These are phyloP conservation scores for Mantis religiosa DNA, from an alignment of 2,888 invertebrate genomes.

Conservation along the genomic window DNA sequence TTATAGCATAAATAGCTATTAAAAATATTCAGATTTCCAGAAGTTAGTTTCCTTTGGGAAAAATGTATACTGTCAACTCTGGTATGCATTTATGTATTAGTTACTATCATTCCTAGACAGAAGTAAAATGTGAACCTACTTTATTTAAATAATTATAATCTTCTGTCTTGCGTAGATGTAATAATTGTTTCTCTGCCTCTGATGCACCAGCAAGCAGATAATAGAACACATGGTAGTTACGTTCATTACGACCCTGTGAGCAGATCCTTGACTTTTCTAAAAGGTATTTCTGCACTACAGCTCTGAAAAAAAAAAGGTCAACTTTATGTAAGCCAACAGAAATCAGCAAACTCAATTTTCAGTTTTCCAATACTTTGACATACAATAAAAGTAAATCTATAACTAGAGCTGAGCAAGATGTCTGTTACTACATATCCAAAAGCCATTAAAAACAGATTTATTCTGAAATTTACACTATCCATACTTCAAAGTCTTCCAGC, in stretches of 20 bases:
- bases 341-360: background rate
- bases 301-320: conserved; percentile 49
- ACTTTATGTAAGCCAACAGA: background rate
- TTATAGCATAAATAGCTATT: too few relatives aligned
- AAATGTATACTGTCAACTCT: too few relatives aligned
- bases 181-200: conserved; percentile 73
- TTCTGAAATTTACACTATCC: background rate
- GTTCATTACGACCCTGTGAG: conserved; percentile 86
- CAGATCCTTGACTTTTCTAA: conserved; percentile 94
- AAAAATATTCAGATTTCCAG: too few relatives aligned
- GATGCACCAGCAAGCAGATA: conserved; percentile 88
- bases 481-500: background rate
- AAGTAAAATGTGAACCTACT: conserved; percentile 38
- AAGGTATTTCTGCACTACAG: conserved; percentile 93
- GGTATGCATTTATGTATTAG: background rate
- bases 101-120: background rate
- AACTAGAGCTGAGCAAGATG: background rate
- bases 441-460: background rate
- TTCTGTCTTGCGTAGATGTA: conserved; percentile 78
- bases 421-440: background rate
- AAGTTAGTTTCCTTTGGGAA: too few relatives aligned
- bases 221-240: conserved; percentile 97
- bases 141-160: conserved; percentile 90
- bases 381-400: background rate
- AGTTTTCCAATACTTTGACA: background rate